Conservation (phyloP, 2,797 vertebrate species). For the Pangasius mekongensis region DNA sequence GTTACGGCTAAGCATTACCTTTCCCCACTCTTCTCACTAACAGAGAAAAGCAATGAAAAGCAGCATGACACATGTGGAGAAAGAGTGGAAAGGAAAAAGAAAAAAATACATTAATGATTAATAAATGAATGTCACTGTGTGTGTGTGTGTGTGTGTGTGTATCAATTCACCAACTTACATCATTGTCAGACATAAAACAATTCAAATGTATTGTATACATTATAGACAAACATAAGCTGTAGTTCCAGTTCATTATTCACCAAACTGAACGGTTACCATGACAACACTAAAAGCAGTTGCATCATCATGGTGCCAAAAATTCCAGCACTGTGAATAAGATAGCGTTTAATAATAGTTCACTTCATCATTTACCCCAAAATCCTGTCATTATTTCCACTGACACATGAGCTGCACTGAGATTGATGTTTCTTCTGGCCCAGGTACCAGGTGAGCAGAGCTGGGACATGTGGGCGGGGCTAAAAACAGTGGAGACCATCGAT, state of each 20-base stretch:
- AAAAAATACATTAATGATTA: constrained; percentile 46
- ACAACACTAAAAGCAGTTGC: background rate
- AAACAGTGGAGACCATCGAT: background rate
- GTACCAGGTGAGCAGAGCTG: background rate
- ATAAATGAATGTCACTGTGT: constrained; percentile 28
- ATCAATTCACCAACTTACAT: background rate
- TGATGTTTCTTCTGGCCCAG: background rate
- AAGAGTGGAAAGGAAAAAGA: constrained; percentile 48
- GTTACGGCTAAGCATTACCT: constrained; percentile 49
- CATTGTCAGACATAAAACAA: background rate
- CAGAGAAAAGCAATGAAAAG: constrained; percentile 61
- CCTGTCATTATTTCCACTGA: background rate
- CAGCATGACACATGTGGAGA: constrained; percentile 55
- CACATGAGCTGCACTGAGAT: background rate
- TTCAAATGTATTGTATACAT: too few relatives aligned
- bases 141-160: constrained; percentile 9
- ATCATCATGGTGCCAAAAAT: background rate
- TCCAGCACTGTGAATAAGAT: background rate
- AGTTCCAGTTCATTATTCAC: background rate
- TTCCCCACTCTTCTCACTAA: constrained; percentile 62
- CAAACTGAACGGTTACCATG: background rate
- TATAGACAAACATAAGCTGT: background rate
- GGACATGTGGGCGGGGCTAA: background rate
- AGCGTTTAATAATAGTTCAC: background rate
- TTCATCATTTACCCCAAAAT: background rate